phyloP scores from a whole-genome alignment of 1,140 invertebrate genomes.

The Mamestra configurata region DNA sequence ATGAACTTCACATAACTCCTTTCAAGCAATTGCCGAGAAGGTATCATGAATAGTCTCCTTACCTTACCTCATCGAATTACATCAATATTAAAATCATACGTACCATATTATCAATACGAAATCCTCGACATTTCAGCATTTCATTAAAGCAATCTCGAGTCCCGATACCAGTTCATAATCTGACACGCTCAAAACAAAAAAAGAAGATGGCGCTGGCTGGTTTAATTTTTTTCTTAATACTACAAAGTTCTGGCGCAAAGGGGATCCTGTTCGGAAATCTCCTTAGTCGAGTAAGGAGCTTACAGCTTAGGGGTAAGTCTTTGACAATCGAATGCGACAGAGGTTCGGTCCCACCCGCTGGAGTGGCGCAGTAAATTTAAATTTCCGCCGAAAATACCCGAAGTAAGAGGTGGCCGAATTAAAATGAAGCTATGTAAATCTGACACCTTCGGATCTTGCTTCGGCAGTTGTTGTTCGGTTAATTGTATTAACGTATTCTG shows the following conservation, averaged over 20 bases:
- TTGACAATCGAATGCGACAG: slow-evolving; percentile 78
- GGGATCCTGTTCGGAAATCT: slow-evolving; percentile 73
- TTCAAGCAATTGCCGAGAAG: too few species aligned
- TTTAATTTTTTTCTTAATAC: slow-evolving; percentile 66
- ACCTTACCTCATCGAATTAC: background rate
- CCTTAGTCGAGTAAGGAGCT: slow-evolving; percentile 79
- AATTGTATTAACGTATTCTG: slow-evolving; percentile 51
- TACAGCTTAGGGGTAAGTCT: slow-evolving; percentile 73
- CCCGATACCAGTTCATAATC: slow-evolving; percentile 38
- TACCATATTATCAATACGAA: slow-evolving; percentile 26
- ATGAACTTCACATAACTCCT: too few species aligned
- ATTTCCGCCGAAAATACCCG: slow-evolving; percentile 68
- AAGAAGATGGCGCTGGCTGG: background rate
- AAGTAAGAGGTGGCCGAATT: slow-evolving; percentile 61
- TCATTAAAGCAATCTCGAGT: slow-evolving; percentile 27
- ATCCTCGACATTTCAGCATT: slow-evolving; percentile 7
- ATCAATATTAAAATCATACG: slow-evolving; percentile 20
- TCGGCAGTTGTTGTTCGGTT: slow-evolving; percentile 25
- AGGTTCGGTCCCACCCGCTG: slow-evolving; percentile 62
- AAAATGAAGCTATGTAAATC: slow-evolving; percentile 76
- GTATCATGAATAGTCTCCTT: background rate
- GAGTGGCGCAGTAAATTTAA: slow-evolving; percentile 70
- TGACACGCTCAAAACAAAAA: slow-evolving; percentile 40
- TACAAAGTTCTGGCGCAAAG: slow-evolving; percentile 71
- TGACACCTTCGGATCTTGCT: slow-evolving; percentile 69